A percentile compares a stretch with the other conserved stretches of the same genome.
These are phyloP conservation scores for Danio jaintianensis DNA, from an alignment of 2,797 vertebrate genomes.

Conservation along the genomic window DNA sequence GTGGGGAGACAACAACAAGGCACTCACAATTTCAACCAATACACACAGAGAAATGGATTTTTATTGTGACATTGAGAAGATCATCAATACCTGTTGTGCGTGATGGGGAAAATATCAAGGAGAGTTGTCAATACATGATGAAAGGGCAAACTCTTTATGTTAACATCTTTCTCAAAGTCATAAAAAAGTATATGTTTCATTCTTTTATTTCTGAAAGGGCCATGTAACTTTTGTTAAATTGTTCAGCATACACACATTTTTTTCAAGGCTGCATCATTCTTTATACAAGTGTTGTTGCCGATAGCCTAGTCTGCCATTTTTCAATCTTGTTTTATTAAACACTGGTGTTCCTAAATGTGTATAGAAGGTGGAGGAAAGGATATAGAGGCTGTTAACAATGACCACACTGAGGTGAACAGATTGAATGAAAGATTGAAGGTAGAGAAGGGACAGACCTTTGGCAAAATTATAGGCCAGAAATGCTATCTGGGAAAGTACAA, in stretches of 20 bases:
- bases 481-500: not conserved
- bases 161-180: constrained; percentile 16
- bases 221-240: constrained; percentile 24
- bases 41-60: constrained; percentile 50
- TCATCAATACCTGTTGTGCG: constrained; percentile 45
- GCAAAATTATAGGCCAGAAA: not conserved
- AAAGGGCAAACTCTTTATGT: constrained; percentile 42
- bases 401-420: not conserved
- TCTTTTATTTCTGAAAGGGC: constrained; percentile 15
- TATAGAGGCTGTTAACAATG: not conserved
- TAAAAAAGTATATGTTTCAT: constrained; percentile 29
- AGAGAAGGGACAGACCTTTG: not conserved
- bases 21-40: constrained; percentile 43
- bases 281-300: not conserved
- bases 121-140: constrained; percentile 36
- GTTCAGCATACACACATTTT: not conserved
- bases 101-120: constrained; percentile 36
- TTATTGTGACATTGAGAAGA: constrained; percentile 53
- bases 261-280: not conserved
- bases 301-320: not conserved
- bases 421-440: not conserved
- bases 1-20: constrained; percentile 43
- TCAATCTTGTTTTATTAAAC: not conserved
- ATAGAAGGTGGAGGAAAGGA: not conserved
- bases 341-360: not conserved